Evolutionary conservation across 2,797 vertebrate genomes (phyloP).

Genomic region (Zalophus californianus): DNA sequence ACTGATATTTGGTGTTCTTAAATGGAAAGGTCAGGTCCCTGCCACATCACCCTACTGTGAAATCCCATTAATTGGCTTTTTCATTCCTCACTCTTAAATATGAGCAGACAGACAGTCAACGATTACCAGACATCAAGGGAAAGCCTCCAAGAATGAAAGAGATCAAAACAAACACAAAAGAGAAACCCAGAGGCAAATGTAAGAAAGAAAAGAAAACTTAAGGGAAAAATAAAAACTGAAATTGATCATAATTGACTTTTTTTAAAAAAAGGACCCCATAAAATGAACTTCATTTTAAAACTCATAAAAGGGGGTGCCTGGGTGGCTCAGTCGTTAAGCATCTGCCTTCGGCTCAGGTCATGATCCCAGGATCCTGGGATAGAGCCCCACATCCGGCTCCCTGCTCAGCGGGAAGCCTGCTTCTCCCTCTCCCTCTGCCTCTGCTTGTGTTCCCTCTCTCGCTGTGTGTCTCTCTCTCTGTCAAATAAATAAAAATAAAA

Average conservation of each 20-base stretch:
- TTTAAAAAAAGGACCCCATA: slow-evolving; percentile 71
- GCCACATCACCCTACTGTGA: not conserved
- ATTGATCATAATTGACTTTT: not conserved
- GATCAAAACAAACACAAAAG: not conserved
- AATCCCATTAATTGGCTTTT: not conserved
- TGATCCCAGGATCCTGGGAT: too few species aligned
- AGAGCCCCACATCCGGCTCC: too few species aligned
- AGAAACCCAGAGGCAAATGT: not conserved
- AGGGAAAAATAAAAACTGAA: not conserved
- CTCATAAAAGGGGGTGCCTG: slow-evolving; percentile 82
- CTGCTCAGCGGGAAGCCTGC: too few species aligned
- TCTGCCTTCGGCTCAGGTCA: too few species aligned
- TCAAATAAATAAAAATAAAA: too few species aligned
- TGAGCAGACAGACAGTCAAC: not conserved
- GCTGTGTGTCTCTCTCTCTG: too few species aligned
- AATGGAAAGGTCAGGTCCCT: not conserved
- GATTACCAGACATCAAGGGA: not conserved
- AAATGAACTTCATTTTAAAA: slow-evolving; percentile 91
- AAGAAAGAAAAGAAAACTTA: not conserved
- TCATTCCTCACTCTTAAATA: not conserved
- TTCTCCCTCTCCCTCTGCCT: too few species aligned
- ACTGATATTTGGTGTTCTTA: not conserved
- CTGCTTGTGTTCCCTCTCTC: too few species aligned
- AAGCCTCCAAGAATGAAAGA: not conserved
- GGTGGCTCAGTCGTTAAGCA: too few species aligned